A percentile compares a stretch with the other conserved stretches of the same genome.
Conservation (phyloP, 1,140 invertebrate species). For the Hydropsyche tenuis region DNA sequence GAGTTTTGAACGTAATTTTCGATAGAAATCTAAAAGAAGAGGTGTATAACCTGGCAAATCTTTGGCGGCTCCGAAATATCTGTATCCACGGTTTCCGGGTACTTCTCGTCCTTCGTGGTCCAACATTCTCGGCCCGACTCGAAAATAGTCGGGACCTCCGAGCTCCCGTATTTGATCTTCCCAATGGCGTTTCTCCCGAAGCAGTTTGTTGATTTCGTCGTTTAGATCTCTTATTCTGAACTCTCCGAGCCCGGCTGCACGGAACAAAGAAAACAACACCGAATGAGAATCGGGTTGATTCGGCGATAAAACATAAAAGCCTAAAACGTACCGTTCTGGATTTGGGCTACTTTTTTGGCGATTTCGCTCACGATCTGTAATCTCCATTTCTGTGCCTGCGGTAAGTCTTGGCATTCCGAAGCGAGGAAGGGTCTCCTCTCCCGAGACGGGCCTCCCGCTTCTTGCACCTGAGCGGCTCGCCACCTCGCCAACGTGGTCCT, state of each 20-base stretch:
- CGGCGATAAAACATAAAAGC: too few species aligned
- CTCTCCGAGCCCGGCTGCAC: constrained; percentile 92
- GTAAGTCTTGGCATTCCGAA: constrained; percentile 89
- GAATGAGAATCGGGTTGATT: not conserved
- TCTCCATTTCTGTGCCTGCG: constrained; percentile 93
- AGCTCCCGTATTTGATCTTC: constrained; percentile 94
- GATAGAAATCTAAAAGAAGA: not conserved
- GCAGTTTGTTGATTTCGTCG: constrained; percentile 98
- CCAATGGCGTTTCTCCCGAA: constrained; percentile 96
- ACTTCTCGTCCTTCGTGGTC: constrained; percentile 97
- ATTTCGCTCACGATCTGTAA: constrained; percentile 97
- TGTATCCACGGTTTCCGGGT: constrained; percentile 97
- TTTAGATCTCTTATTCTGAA: constrained; percentile 97
- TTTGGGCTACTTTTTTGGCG: constrained; percentile 98
- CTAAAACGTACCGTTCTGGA: constrained; percentile 83
- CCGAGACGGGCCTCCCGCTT: constrained; percentile 76
- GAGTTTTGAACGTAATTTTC: not conserved
- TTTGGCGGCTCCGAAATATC: constrained; percentile 99
- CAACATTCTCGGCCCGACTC: constrained; percentile 91
- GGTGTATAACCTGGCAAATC: constrained; percentile 90
- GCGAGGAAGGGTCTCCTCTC: constrained; percentile 91
- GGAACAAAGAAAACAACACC: constrained; percentile 43
- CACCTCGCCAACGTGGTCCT: constrained; percentile 96
- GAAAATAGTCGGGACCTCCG: constrained; percentile 93
- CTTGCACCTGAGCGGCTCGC: constrained; percentile 90